Base-by-base conservation (phyloP, 2,113 vertebrate genomes). In the Nanorana parkeri region DNA sequence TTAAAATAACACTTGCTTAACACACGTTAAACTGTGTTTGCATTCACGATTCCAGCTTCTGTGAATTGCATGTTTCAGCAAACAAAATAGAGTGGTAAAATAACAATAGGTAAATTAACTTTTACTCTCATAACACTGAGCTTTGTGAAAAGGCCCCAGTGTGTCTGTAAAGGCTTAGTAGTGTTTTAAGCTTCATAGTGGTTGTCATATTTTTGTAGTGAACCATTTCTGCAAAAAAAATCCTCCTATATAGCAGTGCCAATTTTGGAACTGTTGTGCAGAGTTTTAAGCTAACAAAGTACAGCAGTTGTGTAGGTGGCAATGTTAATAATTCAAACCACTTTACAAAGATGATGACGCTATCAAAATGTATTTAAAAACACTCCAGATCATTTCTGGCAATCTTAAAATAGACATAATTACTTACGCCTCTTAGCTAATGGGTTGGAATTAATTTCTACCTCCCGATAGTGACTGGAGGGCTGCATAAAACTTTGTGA, bases 251-350 rank as follows among this genome's bases (percentile, higher is more conserved):
- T 54, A 26, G 51, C 54, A 16, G 51, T n/a, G 28, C 17, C 52
- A 36, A 32, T 10, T 60, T 36, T 36, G 17, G 26, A 73, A 56
- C n/a, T 68, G n/a, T 52, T 8, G 3, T 54, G 19, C 23, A 71
- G 23, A 54, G 13, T 73, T 73, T n/a, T 4, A 32, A 73, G 36
- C 21, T 74, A 51, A 16, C 68, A 6, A 28, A 54, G 71, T 74
- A 60, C 71, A 74, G 71, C 71, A 58, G 71, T 74, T 74, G 54
- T 74, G 71, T 74, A 36, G 71, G 71, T 55, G 55, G 54, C 52
- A 29, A 73, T 56, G 52, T 21, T 74, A 36, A 21, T 11, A 73
- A 73, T 26, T 73, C 24, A 56, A 74, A 74, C 54, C 19, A 58
- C 28, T 74, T 60, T 54, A 32, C 28, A 7, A 60, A 60, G 71